Evolutionary conservation across 2,113 vertebrate genomes (phyloP).

Genomic region (Vulpes lagopus): DNA sequence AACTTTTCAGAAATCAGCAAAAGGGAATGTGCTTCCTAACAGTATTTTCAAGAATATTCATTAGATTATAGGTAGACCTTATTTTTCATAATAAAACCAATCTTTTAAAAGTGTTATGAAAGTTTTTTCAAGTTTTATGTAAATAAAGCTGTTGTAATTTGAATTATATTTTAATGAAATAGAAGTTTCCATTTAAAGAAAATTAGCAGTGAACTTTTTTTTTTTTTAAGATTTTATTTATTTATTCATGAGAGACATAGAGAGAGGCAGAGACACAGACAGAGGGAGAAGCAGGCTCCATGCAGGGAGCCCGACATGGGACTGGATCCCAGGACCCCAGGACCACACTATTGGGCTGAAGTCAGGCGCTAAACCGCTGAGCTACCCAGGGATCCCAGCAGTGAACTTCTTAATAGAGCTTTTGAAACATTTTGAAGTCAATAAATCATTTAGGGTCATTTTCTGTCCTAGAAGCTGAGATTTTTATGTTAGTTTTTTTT

Average conservation of each 20-base stretch:
- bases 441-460: not conserved
- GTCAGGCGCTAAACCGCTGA: too few relatives aligned
- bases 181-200: conserved; percentile 7
- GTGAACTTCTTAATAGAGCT: not conserved
- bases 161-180: conserved; percentile 35
- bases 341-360: too few relatives aligned
- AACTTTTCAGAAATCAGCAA: conserved; percentile 1
- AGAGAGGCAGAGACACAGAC: too few relatives aligned
- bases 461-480: not conserved
- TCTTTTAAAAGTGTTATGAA: not conserved
- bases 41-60: not conserved
- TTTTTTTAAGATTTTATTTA: too few relatives aligned
- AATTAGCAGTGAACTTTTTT: not conserved
- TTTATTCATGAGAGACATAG: too few relatives aligned
- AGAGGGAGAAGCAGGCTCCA: too few relatives aligned
- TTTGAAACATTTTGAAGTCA: not conserved
- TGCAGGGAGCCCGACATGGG: too few relatives aligned
- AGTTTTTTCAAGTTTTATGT: not conserved
- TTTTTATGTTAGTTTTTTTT: not conserved
- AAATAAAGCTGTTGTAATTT: not conserved
- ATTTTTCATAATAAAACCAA: not conserved
- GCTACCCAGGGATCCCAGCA: not conserved
- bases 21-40: not conserved
- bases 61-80: not conserved
- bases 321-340: too few relatives aligned